Conservation (phyloP, 1,140 invertebrate genomes). For the Aricia agestis region DNA sequence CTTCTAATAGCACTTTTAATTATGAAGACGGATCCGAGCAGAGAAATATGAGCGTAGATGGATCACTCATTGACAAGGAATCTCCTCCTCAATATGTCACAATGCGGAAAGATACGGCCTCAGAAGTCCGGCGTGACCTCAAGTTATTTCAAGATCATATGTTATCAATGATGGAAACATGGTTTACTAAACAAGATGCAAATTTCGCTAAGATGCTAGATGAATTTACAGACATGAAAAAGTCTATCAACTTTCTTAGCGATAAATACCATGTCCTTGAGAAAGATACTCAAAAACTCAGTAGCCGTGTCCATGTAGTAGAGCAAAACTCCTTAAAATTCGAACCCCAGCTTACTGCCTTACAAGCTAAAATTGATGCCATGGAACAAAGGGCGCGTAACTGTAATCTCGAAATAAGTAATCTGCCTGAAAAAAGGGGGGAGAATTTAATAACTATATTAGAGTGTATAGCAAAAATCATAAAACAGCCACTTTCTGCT, state of each 20-base stretch:
- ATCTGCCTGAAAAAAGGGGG: constrained; percentile 27
- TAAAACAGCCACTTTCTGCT: constrained; percentile 13
- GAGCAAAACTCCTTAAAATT: not conserved
- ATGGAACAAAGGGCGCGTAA: constrained; percentile 29
- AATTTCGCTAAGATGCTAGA: constrained; percentile 1
- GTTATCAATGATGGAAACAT: not conserved
- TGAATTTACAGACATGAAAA: constrained; percentile 12
- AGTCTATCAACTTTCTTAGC: constrained; percentile 13
- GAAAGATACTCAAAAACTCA: not conserved
- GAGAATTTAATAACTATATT: constrained; percentile 28
- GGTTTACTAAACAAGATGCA: constrained; percentile 2
- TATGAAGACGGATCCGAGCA: no score
- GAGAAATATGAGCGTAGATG: no score
- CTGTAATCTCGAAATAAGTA: constrained; percentile 29
- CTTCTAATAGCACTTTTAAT: no score
- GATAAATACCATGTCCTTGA: constrained; percentile 9
- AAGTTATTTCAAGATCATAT: not conserved
- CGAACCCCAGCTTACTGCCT: not conserved
- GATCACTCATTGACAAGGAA: no score
- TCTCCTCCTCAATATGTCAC: no score
- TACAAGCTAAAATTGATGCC: constrained; percentile 18
- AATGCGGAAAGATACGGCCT: no score
- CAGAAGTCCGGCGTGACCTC: not conserved
- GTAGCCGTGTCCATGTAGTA: not conserved
- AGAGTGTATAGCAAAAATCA: constrained; percentile 14